Conservation (phyloP, 1,140 invertebrate species). For the Brachionus sp. region DNA sequence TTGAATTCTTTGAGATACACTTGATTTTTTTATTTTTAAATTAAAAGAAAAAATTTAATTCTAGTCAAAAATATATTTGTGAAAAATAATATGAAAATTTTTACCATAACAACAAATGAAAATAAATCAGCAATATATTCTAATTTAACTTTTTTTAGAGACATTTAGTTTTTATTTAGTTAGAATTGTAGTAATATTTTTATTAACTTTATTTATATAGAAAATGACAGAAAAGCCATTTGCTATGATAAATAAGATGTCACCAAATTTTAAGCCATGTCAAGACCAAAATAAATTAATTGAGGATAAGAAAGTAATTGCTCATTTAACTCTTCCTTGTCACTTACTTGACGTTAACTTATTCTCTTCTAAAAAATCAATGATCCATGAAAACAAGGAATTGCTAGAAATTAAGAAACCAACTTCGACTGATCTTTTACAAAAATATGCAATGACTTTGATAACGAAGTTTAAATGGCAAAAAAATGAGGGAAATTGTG, state of each 20-base stretch:
- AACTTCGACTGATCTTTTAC: not conserved
- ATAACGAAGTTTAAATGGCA: not conserved
- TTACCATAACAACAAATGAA: not conserved
- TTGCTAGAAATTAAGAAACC: not conserved
- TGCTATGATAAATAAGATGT: not conserved
- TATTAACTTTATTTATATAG: not conserved
- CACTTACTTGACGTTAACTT: not conserved
- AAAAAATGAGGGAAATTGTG: not conserved
- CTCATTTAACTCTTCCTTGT: not conserved
- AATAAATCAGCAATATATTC: not conserved
- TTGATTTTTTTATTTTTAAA: no score
- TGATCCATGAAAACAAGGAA: not conserved
- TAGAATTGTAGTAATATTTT: not conserved
- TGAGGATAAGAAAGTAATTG: not conserved
- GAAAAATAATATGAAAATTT: not conserved
- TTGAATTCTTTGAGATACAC: no score
- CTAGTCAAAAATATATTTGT: no score
- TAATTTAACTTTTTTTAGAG: not conserved
- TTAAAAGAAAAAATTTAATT: no score
- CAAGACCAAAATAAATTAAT: not conserved
- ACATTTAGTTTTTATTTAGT: not conserved
- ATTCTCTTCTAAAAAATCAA: not conserved
- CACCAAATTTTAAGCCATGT: slow-evolving; percentile 3
- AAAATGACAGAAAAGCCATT: not conserved
- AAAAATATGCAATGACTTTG: not conserved